phyloP scores from a whole-genome alignment of 2,113 vertebrate genomes.

The Aix galericulata region DNA sequence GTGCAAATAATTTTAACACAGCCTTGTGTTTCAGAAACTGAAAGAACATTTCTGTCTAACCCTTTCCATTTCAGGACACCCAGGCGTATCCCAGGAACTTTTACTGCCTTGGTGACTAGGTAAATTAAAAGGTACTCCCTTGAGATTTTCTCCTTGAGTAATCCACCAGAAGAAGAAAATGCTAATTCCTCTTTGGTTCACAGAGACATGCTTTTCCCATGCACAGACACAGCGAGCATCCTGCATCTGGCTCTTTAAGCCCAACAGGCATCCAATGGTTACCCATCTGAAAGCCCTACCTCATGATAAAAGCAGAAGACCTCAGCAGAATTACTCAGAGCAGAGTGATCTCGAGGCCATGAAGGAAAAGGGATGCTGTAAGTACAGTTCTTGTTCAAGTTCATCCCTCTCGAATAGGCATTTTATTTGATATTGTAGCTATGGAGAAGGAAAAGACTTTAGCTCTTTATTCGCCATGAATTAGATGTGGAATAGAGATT shows the following conservation, averaged over 20 bases:
- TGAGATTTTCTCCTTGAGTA: not conserved
- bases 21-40: not conserved
- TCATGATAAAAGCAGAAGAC: not conserved
- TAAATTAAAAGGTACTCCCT: not conserved
- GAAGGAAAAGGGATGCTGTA: not conserved
- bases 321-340: not conserved
- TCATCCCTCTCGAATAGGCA: not conserved
- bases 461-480: not conserved
- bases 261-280: not conserved
- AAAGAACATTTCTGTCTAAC: not conserved
- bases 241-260: not conserved
- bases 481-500: not conserved
- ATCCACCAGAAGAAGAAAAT: not conserved
- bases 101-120: not conserved
- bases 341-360: not conserved
- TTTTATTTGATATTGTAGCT: not conserved
- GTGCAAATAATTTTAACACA: not conserved
- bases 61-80: not conserved
- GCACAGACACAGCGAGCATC: not conserved
- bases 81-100: not conserved
- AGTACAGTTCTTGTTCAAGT: not conserved
- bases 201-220: not conserved
- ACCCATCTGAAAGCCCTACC: not conserved
- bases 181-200: not conserved
- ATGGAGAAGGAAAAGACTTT: not conserved